These are phyloP conservation scores for Cephus rjabovi DNA, from an alignment of 2,888 invertebrate genomes.

Conservation along the genomic window DNA sequence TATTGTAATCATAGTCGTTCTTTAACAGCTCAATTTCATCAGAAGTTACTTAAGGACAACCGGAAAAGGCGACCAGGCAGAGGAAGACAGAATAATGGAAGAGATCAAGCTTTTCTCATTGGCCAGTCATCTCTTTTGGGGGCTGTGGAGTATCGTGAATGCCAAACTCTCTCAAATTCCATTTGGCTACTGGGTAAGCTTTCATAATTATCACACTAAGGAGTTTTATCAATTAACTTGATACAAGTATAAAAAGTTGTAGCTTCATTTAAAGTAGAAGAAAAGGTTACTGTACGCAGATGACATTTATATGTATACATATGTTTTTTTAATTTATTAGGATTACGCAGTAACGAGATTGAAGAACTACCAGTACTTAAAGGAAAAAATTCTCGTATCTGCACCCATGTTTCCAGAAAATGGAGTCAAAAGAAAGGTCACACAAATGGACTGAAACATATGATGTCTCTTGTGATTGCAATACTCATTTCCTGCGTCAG, in stretches of 20 bases:
- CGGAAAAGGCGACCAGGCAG: constrained; percentile 66
- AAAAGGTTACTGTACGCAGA: neutral
- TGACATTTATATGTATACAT: too few relatives aligned
- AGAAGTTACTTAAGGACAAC: constrained; percentile 62
- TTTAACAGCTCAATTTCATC: constrained; percentile 65
- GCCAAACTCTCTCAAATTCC: constrained; percentile 89
- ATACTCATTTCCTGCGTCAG: neutral
- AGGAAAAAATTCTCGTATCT: constrained; percentile 67
- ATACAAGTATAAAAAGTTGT: neutral
- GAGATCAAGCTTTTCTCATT: constrained; percentile 89
- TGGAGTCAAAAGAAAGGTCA: constrained; percentile 44
- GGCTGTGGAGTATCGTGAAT: constrained; percentile 91
- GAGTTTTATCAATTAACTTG: neutral
- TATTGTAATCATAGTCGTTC: constrained; percentile 26
- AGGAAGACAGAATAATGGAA: constrained; percentile 73
- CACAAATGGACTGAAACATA: constrained; percentile 35
- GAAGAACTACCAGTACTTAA: constrained; percentile 73
- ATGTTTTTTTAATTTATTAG: constrained; percentile 63
- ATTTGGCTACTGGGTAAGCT: constrained; percentile 92
- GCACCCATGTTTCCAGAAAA: constrained; percentile 36
- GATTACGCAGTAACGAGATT: constrained; percentile 76
- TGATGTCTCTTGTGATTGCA: neutral
- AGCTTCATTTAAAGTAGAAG: neutral
- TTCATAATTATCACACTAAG: constrained; percentile 1
- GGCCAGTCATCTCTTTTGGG: constrained; percentile 94